Base-by-base conservation (phyloP, 2,113 vertebrate species). In the Condylura cristata region DNA sequence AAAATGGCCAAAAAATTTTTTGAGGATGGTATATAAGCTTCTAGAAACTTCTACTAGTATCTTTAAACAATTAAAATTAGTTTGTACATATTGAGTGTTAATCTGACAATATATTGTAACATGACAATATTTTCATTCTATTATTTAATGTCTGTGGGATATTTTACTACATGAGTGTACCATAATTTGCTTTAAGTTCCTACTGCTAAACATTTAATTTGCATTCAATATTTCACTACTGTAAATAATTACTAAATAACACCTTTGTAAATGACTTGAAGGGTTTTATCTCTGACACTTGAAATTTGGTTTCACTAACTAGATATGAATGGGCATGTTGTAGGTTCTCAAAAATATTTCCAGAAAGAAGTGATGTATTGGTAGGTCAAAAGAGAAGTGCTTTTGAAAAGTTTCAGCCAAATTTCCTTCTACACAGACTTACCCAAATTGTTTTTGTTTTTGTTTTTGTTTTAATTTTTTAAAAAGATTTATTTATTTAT, bases 301-400 rank as follows among this genome's bases (percentile, higher is more conserved):
- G 20, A 85, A 87, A 68, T 70, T 94, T 81, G 74, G 17, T 88
- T 84, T 87, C 70, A 81, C 14, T 53, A 85, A 90, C 16, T 63
- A 51, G 44, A 93, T 78, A 79, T 39, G n/a, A 61, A 13, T 14
- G 65, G 18, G 9, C 8, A 39, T 17, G 58, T n/a, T n/a, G 6
- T 9, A 78, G 34, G 5, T 79, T 9, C 74, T 83, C 80, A 82
- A 71, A 83, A 89, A 76, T 28, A 65, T 58, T 70, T 91, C 48
- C 39, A 66, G 32, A 93, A 78, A 34, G 8, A 86, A 86, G 32
- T 78, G 4, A n/a, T n/a, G 34, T 22, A 44, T 17, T 78, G 16
- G 24, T 26, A 24, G 37, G 28, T 48, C 75, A 34, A 44, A 82
- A 89, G 46, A 37, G 28, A 79, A 76, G 32, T 12, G 11, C 22